These are phyloP conservation scores for Lasioglossum calceatum DNA, from an alignment of 2,888 invertebrate species.

Conservation along the genomic window DNA sequence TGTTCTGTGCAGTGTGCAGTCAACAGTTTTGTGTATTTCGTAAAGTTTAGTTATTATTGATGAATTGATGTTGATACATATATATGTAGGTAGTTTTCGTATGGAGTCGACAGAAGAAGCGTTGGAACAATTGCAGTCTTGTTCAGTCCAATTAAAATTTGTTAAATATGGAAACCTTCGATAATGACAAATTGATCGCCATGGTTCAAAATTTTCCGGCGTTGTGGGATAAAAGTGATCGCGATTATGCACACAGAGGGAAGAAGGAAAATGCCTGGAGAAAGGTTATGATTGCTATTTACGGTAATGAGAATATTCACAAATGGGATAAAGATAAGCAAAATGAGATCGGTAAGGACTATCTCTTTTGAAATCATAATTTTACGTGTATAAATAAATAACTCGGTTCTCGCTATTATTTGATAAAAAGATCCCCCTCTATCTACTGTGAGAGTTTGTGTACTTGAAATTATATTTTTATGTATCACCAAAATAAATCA, in stretches of 20 bases:
- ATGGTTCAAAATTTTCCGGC: not conserved
- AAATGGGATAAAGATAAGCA: not conserved
- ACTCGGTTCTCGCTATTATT: not conserved
- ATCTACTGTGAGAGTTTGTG: not conserved
- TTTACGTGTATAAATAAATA: not conserved
- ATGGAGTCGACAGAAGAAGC: not conserved
- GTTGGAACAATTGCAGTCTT: not conserved
- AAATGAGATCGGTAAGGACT: not conserved
- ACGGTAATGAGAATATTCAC: not conserved
- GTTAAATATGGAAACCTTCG: not conserved
- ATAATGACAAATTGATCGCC: not conserved
- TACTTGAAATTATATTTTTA: not conserved
- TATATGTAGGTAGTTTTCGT: not conserved
- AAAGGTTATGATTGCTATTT: not conserved
- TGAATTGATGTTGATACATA: not conserved
- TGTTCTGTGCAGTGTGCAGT: not conserved
- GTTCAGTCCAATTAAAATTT: not conserved
- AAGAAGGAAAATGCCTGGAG: not conserved
- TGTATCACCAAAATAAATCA: too few relatives aligned
- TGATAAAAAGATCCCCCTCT: not conserved
- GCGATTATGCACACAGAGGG: not conserved
- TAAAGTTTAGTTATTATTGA: not conserved
- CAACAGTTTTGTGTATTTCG: not conserved
- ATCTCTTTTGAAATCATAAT: not conserved
- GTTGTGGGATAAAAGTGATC: not conserved